These are phyloP conservation scores for Rhabditoides inermis DNA, from an alignment of 2,888 invertebrate genomes.

Conservation along the genomic window DNA sequence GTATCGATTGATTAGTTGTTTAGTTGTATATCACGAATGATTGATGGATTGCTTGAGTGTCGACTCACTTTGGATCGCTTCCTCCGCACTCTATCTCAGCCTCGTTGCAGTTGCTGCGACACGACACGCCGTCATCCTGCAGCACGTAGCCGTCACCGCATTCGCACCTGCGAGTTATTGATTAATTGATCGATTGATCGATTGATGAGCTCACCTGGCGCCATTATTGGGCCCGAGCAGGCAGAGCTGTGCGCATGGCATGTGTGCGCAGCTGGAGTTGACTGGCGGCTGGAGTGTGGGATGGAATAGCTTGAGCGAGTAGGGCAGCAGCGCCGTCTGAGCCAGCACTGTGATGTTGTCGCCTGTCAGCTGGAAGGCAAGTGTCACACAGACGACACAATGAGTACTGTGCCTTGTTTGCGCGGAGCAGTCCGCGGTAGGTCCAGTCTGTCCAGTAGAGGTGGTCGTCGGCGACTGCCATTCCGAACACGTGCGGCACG, in stretches of 20 bases:
- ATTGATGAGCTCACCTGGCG: too few species aligned
- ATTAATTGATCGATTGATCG: too few species aligned
- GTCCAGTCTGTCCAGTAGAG: constrained; percentile 95
- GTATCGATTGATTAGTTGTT: not conserved
- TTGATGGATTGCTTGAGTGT: too few species aligned
- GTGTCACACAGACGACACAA: too few species aligned
- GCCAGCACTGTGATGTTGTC: constrained; percentile 85
- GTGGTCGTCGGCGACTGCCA: constrained; percentile 82
- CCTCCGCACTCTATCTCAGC: constrained; percentile 42
- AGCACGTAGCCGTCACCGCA: constrained; percentile 45
- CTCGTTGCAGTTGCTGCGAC: constrained; percentile 31
- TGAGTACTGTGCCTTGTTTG: too few species aligned
- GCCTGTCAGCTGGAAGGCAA: constrained; percentile 73
- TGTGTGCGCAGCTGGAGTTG: constrained; percentile 22
- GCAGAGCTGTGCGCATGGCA: constrained; percentile 88
- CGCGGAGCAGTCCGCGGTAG: constrained; percentile 14
- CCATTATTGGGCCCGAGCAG: constrained; percentile 65
- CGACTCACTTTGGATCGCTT: constrained; percentile 31
- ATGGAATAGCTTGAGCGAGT: constrained; percentile 89
- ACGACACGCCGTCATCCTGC: constrained; percentile 29
- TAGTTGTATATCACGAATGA: not conserved
- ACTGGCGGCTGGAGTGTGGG: constrained; percentile 74
- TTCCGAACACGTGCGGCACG: constrained; percentile 88
- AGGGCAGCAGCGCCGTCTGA: constrained; percentile 82
- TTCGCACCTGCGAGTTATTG: constrained; percentile 18